These are phyloP conservation scores for Seira musarum DNA, from an alignment of 2,888 invertebrate genomes.

Conservation along the genomic window DNA sequence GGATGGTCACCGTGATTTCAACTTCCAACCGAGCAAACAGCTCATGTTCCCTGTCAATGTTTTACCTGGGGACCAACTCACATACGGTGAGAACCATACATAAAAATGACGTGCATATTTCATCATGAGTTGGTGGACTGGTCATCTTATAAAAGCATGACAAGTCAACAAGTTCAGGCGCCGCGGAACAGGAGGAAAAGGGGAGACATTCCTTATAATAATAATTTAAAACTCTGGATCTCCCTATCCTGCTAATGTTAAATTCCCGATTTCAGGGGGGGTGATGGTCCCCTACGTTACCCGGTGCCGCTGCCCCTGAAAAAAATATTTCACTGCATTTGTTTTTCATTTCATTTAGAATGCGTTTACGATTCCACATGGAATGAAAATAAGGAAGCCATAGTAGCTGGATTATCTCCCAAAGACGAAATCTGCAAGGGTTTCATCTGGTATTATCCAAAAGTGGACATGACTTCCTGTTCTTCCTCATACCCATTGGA, in stretches of 20 bases:
- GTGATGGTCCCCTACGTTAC: no score
- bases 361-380: not conserved
- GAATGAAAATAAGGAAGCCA: not conserved
- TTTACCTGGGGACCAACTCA: conserved; percentile 60
- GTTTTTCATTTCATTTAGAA: not conserved
- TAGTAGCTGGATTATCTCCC: not conserved
- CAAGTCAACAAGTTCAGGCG: not conserved
- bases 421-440: not conserved
- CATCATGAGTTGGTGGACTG: not conserved
- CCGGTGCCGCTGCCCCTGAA: not conserved
- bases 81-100: conserved; percentile 42
- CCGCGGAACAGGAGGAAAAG: no score
- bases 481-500: not conserved
- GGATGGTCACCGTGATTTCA: conserved; percentile 65
- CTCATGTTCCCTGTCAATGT: conserved; percentile 58
- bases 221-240: not conserved
- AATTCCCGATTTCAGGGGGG: no score
- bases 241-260: no score
- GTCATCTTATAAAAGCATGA: not conserved
- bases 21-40: conserved; percentile 66
- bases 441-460: not conserved
- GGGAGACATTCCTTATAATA: not conserved
- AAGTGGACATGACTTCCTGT: not conserved
- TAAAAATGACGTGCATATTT: not conserved
- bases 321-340: not conserved